phyloP scores from a whole-genome alignment of 2,113 vertebrate species.

The Daphoenositta chrysoptera region DNA sequence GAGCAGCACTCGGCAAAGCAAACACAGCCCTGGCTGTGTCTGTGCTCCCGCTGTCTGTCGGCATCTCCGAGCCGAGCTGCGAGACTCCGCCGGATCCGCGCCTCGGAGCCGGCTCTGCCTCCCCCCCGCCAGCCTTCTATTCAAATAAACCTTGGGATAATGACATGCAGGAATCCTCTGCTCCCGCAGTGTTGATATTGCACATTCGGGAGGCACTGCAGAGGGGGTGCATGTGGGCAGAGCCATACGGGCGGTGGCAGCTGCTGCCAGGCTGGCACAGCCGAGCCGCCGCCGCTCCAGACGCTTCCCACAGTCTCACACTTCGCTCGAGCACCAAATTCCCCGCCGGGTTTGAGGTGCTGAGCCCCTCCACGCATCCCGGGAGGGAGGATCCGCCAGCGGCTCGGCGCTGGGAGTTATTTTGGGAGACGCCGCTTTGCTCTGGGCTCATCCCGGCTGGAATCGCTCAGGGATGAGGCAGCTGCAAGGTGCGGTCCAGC shows the following conservation, averaged over 20 bases:
- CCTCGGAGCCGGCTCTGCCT: not conserved
- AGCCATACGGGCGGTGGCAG: constrained; percentile 52
- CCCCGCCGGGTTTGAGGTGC: not conserved
- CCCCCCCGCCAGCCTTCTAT: not conserved
- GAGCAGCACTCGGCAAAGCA: constrained; percentile 23
- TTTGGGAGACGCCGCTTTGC: not conserved
- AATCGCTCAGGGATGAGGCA: not conserved
- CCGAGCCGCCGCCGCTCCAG: not conserved
- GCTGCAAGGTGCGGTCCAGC: accelerated
- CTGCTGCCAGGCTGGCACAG: constrained; percentile 55
- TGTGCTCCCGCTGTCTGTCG: constrained; percentile 33
- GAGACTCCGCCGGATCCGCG: constrained; percentile 41
- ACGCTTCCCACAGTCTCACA: constrained; percentile 57
- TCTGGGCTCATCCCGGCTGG: not conserved
- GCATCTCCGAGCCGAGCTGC: constrained; percentile 21
- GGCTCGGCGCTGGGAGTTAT: not conserved
- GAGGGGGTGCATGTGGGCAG: constrained; percentile 54
- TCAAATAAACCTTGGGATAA: constrained; percentile 48
- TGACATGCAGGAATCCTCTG: constrained; percentile 40
- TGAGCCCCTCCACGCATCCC: not conserved
- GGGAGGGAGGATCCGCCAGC: not conserved
- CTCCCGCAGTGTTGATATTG: constrained; percentile 57
- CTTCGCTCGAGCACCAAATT: not conserved
- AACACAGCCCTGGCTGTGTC: constrained; percentile 16
- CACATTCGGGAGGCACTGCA: constrained; percentile 21